Percentiles rank a stretch among this genome's conserved stretches.
These are phyloP conservation scores for Noctua janthe DNA, from an alignment of 2,888 invertebrate genomes.

Conservation along the genomic window DNA sequence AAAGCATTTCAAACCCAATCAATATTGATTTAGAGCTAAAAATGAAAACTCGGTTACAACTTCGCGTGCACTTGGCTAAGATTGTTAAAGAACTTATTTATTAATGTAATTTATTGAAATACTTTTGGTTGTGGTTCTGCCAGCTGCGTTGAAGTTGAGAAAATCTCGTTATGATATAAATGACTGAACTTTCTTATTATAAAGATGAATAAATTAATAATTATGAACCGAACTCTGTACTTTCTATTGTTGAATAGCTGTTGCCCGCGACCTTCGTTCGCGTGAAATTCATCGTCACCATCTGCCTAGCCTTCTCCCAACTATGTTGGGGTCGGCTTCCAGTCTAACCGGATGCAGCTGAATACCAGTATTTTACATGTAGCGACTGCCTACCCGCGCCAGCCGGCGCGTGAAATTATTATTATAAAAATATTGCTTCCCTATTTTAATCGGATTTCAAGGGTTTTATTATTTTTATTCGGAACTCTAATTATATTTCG, in stretches of 20 bases:
- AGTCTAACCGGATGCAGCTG: too few species aligned
- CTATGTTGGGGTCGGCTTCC: too few species aligned
- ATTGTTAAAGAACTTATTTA: slow-evolving; percentile 28
- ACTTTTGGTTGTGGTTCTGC: slow-evolving; percentile 15
- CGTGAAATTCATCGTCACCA: too few species aligned
- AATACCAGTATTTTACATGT: too few species aligned
- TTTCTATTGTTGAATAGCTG: not conserved
- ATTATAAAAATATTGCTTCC: too few species aligned
- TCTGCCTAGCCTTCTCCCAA: too few species aligned
- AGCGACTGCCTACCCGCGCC: too few species aligned
- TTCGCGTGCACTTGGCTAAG: slow-evolving; percentile 19
- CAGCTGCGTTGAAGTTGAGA: slow-evolving; percentile 26
- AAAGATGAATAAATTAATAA: not conserved
- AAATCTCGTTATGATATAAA: not conserved
- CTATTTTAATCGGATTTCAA: too few species aligned
- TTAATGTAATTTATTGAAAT: slow-evolving; percentile 35
- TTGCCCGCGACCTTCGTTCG: too few species aligned
- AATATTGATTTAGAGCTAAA: slow-evolving; percentile 29
- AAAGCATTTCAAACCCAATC: slow-evolving; percentile 31
- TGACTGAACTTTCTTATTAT: not conserved
- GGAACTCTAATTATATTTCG: too few species aligned
- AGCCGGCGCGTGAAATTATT: too few species aligned
- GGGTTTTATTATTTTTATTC: not conserved
- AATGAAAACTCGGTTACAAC: slow-evolving; percentile 11
- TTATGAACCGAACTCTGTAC: not conserved